Base-by-base conservation (phyloP, 2,797 vertebrate species). In the Octomys mimax region DNA sequence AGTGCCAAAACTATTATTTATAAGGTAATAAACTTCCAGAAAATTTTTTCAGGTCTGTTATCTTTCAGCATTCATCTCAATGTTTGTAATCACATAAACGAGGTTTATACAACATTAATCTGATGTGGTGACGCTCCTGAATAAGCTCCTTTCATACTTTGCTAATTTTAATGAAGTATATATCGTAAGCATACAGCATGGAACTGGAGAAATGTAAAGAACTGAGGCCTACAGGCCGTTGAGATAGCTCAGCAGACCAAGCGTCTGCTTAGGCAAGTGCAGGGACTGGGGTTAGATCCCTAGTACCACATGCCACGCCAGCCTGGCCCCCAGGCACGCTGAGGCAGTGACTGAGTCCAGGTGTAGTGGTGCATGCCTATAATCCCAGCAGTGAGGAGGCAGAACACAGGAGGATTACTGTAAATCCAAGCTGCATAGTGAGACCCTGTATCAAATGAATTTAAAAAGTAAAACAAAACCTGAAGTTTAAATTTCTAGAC, bases 1-100 rank as follows among this genome's bases (percentile, higher is more conserved):
- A 33, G 19, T 87, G 75, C 66, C 92, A 91, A 92, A 89, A 33
- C 10, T 22, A 89, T 87, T 89, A 80, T 28, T 87, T 95, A 80
- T 59, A 89, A 91, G 36, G 80, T n/a, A 92, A 66, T 84, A 94
- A 78, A 52, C 33, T 22, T 54, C 84, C 39, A 42, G 75, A 73
- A 73, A 26, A 39, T 19, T 88, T 91, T 92, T 77, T 87, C 46
- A 93, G 68, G 9, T 89, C 33, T 91, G 77, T 87, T 61, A 81
- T 71, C 59, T 24, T 85, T 94, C 52, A 68, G 54, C 62, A 64
- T 73, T 68, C 52, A 83, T 28, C 13, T 62, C 33, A 77, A 75
- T 33, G 13, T 87, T 90, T 79, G 82, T 7, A 84, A 79, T 39
- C 59, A 86, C 18, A 26, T 42, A 91, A 64, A 49, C 54, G 16